Conservation (phyloP, 2,113 vertebrate genomes). For the Myotis lucifugus region DNA sequence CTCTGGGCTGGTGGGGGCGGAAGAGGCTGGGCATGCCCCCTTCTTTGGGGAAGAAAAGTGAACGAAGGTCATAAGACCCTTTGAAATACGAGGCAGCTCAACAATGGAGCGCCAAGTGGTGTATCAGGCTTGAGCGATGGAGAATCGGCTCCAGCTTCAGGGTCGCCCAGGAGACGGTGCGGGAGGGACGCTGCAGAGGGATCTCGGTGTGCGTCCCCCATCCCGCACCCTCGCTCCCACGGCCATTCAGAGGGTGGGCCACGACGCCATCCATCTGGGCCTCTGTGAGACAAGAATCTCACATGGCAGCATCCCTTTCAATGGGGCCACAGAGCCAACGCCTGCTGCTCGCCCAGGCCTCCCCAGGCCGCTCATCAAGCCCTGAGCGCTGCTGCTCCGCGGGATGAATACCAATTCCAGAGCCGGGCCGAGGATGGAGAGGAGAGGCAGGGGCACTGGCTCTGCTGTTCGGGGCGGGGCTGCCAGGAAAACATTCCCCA, state of each 20-base stretch:
- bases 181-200: not conserved
- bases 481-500: slow-evolving; percentile 79
- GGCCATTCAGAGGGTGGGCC: slow-evolving; percentile 50
- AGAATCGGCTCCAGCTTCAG: slow-evolving; percentile 27
- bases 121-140: not conserved
- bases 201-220: not conserved
- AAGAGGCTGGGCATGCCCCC: not conserved
- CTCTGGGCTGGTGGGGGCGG: not conserved
- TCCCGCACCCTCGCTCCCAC: not conserved
- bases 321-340: slow-evolving; percentile 75
- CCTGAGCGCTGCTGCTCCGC: slow-evolving; percentile 75
- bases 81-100: slow-evolving; percentile 37
- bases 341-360: slow-evolving; percentile 77
- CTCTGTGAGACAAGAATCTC: slow-evolving; percentile 76
- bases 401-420: slow-evolving; percentile 80
- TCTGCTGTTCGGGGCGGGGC: slow-evolving; percentile 79
- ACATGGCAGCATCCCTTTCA: slow-evolving; percentile 67
- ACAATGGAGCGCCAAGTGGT: not conserved
- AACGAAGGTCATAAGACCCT: not conserved
- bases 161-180: not conserved
- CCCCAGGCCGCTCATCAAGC: slow-evolving; percentile 80
- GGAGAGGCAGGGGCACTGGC: slow-evolving; percentile 68
- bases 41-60: not conserved
- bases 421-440: slow-evolving; percentile 72
- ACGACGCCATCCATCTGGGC: slow-evolving; percentile 69